A percentile compares a stretch with the other conserved stretches of the same genome.
phyloP scores from a whole-genome alignment of 2,797 vertebrate species.

The Phataginus tetradactyla region DNA sequence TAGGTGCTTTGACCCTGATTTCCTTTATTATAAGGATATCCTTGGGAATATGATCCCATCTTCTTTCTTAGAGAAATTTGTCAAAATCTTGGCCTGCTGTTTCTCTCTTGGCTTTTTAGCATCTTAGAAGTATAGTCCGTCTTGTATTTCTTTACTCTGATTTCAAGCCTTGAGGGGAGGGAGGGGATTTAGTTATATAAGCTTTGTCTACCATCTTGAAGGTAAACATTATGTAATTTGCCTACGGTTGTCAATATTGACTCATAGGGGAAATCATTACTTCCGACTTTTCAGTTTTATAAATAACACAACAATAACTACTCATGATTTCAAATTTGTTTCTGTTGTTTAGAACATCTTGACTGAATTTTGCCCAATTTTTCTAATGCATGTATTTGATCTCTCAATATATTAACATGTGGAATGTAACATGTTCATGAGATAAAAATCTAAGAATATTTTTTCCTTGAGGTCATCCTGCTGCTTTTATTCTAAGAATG shows the following conservation, averaged over 20 bases:
- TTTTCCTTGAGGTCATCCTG: background rate
- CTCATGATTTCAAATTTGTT: background rate
- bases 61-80: background rate
- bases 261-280: background rate
- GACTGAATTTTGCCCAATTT: background rate
- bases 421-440: background rate
- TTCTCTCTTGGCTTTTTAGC: background rate
- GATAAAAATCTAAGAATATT: background rate
- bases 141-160: background rate
- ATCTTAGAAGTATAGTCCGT: too few species aligned
- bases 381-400: background rate
- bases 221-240: background rate
- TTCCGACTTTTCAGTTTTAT: background rate
- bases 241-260: background rate
- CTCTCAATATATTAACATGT: background rate
- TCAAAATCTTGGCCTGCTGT: background rate
- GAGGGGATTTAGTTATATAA: background rate
- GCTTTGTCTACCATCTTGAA: background rate
- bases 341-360: background rate
- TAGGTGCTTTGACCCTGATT: fast-evolving
- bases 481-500: background rate
- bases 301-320: background rate
- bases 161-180: background rate
- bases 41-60: background rate
- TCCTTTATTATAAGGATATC: background rate